These are phyloP conservation scores for Takifugu rubripes DNA, from an alignment of 2,797 vertebrate genomes.

Conservation along the genomic window DNA sequence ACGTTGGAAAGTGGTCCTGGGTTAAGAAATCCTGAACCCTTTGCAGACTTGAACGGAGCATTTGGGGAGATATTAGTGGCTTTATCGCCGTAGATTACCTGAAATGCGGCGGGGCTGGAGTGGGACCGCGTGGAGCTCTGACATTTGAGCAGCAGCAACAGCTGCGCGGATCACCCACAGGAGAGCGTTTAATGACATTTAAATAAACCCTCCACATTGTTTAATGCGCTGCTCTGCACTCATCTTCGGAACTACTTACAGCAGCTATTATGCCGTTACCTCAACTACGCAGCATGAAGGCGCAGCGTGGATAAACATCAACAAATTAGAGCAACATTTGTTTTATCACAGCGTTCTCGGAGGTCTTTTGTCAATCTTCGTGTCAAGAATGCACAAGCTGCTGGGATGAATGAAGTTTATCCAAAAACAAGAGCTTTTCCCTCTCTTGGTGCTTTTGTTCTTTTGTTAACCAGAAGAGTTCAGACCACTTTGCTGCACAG, in stretches of 20 bases:
- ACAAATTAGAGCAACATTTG: constrained; percentile 28
- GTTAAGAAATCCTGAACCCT: constrained; percentile 2
- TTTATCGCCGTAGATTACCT: constrained; percentile 1
- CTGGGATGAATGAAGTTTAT: constrained; percentile 36
- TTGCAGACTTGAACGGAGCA: not conserved
- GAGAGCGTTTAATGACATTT: constrained; percentile 31
- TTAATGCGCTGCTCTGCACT: constrained; percentile 35
- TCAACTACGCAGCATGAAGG: constrained; percentile 20
- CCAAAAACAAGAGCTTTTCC: constrained; percentile 16
- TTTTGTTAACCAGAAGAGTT: constrained; percentile 10
- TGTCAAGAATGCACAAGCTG: constrained; percentile 15
- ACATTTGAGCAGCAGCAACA: constrained; percentile 18
- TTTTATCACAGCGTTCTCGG: not conserved
- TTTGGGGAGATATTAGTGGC: not conserved
- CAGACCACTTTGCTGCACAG: constrained; percentile 10
- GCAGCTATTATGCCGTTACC: constrained; percentile 45
- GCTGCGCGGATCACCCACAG: constrained; percentile 27
- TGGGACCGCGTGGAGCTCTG: constrained; percentile 4
- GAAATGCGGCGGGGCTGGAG: constrained; percentile 4
- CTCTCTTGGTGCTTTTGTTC: not conserved
- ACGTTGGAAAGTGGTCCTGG: not conserved
- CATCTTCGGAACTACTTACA: constrained; percentile 25
- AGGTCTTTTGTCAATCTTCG: constrained; percentile 8
- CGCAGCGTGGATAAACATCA: constrained; percentile 17
- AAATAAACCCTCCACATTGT: constrained; percentile 36